Percentiles rank a stretch among this genome's conserved stretches.
These are phyloP conservation scores for Lanius collurio DNA, from an alignment of 2,113 vertebrate species.

Conservation along the genomic window DNA sequence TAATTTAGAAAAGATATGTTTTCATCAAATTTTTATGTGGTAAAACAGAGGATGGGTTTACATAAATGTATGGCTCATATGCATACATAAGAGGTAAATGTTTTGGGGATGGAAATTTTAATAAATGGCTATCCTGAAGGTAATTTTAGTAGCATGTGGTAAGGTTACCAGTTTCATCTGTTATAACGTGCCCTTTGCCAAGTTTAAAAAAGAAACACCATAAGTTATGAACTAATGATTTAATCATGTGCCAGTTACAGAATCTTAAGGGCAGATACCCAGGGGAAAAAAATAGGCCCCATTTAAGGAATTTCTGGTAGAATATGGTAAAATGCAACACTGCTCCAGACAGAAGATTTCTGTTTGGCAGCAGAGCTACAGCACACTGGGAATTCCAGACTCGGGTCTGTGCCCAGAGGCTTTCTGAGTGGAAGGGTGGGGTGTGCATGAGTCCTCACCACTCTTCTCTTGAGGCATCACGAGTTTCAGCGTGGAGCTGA, in stretches of 20 bases:
- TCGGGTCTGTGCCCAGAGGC: accelerated
- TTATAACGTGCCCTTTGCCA: not conserved
- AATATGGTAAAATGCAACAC: not conserved
- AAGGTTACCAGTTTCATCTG: not conserved
- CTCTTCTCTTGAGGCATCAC: not conserved
- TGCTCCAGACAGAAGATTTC: not conserved
- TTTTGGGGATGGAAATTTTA: not conserved
- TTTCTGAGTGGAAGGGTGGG: not conserved
- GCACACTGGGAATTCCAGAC: not conserved
- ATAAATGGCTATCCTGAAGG: not conserved
- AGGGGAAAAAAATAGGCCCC: not conserved
- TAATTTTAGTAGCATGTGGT: not conserved
- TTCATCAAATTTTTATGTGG: not conserved
- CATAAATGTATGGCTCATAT: not conserved
- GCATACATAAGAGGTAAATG: not conserved
- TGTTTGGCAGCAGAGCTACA: not conserved
- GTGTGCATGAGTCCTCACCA: accelerated
- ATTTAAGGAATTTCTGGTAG: not conserved
- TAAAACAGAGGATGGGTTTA: not conserved
- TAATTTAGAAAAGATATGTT: not conserved
- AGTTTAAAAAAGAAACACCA: not conserved
- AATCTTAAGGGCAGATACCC: not conserved
- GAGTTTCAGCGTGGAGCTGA: accelerated
- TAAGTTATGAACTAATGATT: not conserved
- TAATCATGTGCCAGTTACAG: not conserved